Evolutionary conservation across 92 coral and sea anemone species (phyloP).

Genomic region (Blastomussa wellsi): DNA sequence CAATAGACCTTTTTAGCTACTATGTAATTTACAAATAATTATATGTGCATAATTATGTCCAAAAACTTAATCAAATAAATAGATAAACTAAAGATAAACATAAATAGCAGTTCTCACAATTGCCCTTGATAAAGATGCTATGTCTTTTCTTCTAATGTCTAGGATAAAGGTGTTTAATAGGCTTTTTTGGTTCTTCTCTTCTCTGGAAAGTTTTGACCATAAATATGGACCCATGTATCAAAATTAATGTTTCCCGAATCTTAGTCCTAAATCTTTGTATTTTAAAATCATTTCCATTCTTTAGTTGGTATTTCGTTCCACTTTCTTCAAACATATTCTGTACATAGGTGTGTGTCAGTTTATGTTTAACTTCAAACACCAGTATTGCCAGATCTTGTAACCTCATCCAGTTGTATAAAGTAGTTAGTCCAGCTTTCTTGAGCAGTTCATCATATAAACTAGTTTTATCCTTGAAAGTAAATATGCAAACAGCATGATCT

Average conservation of each 20-base stretch:
- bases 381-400: constrained; percentile 32
- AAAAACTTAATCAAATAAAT: too few species aligned
- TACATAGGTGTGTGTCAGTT: constrained; percentile 13
- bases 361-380: constrained; percentile 44
- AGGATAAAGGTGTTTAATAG: neutral
- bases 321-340: constrained; percentile 25
- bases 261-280: constrained; percentile 6
- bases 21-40: too few species aligned
- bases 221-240: constrained; percentile 24
- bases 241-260: neutral
- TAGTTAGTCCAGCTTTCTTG: constrained; percentile 31
- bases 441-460: constrained; percentile 32
- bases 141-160: neutral
- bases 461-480: constrained; percentile 35
- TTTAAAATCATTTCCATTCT: constrained; percentile 8
- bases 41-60: too few species aligned
- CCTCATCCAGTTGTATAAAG: constrained; percentile 8
- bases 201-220: constrained; percentile 6
- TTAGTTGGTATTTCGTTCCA: constrained; percentile 8
- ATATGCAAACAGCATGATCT: constrained; percentile 36
- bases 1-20: too few species aligned
- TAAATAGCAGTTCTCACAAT: too few species aligned
- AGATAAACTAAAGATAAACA: too few species aligned
- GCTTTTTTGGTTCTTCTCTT: neutral
- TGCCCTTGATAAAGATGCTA: neutral